Conservation (phyloP, 2,797 vertebrate species). For the Holocentrus rufus region DNA sequence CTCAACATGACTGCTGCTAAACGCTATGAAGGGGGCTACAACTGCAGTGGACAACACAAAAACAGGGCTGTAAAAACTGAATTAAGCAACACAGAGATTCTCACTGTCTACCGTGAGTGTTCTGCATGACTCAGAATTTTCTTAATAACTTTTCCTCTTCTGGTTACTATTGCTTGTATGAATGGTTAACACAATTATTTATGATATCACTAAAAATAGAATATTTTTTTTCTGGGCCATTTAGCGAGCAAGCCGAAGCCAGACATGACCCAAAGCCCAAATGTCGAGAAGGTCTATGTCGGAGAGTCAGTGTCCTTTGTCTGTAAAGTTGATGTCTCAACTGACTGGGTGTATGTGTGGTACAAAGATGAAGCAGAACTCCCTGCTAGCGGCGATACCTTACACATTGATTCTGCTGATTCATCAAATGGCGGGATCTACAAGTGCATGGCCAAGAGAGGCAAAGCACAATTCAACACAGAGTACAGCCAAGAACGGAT, state of each 20-base stretch:
- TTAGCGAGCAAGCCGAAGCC: conserved; percentile 45
- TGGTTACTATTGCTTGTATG: neutral
- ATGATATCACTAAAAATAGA: neutral
- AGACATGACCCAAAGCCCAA: conserved; percentile 35
- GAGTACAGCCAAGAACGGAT: neutral
- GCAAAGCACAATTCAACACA: neutral
- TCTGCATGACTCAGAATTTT: neutral
- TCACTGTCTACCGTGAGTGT: conserved; percentile 61
- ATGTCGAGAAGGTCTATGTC: conserved; percentile 34
- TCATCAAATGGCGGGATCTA: neutral
- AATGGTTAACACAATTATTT: neutral
- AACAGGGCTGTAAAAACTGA: conserved; percentile 35
- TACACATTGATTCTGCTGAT: rapidly evolving
- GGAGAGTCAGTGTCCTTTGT: conserved; percentile 50
- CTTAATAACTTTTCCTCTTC: neutral
- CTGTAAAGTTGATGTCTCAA: conserved; percentile 30
- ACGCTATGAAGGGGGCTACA: conserved; percentile 27
- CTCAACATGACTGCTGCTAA: conserved; percentile 49
- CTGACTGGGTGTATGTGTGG: conserved; percentile 62
- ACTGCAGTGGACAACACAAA: conserved; percentile 47
- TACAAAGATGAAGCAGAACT: conserved; percentile 8
- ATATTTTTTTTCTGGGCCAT: neutral
- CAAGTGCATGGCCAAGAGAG: conserved; percentile 51
- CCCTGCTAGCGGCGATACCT: rapidly evolving
- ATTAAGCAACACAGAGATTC: neutral